phyloP scores from a whole-genome alignment of 2,888 invertebrate species.

The Apomyelois bistriatella region DNA sequence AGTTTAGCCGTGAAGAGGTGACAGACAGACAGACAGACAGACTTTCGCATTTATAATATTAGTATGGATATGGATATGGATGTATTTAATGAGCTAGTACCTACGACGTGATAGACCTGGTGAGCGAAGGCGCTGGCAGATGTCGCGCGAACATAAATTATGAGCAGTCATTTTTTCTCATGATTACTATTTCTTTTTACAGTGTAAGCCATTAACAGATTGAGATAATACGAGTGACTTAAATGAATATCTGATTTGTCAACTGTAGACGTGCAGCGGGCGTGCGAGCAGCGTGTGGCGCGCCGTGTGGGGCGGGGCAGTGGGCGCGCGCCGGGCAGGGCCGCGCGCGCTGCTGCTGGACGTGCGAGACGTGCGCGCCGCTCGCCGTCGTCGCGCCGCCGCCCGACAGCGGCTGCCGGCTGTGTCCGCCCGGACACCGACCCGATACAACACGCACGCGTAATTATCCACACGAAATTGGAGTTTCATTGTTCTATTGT shows the following conservation, averaged over 20 bases:
- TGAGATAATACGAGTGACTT: too few species aligned
- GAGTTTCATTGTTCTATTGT: too few species aligned
- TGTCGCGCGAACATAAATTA: too few species aligned
- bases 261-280: conserved; percentile 40
- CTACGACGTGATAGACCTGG: conserved; percentile 89
- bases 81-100: too few species aligned
- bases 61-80: too few species aligned
- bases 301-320: conserved; percentile 53
- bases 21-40: too few species aligned
- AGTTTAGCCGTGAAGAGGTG: too few species aligned
- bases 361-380: conserved; percentile 84
- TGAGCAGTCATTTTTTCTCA: too few species aligned
- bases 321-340: conserved; percentile 68
- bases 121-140: conserved; percentile 48
- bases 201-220: too few species aligned
- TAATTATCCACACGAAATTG: not conserved
- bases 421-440: conserved; percentile 82
- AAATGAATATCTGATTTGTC: not conserved
- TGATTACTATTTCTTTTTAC: too few species aligned
- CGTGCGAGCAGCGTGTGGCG: conserved; percentile 59
- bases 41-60: too few species aligned
- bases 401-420: conserved; percentile 55
- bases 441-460: conserved; percentile 83
- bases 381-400: conserved; percentile 72
- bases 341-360: conserved; percentile 87